phyloP scores from a whole-genome alignment of 2,113 vertebrate genomes.

The Burhinus bistriatus region DNA sequence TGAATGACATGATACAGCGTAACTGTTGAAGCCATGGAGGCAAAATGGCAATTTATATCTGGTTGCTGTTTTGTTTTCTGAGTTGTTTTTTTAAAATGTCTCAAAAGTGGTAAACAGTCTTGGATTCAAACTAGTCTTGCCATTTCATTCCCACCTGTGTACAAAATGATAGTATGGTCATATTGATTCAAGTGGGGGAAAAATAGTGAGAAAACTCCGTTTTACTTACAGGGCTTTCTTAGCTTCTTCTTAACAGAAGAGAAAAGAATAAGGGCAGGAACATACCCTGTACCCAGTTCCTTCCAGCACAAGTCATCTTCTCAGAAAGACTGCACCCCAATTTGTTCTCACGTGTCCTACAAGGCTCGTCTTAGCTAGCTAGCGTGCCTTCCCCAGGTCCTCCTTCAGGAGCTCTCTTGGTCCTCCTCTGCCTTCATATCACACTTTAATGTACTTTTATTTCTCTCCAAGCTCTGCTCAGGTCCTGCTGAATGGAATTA shows the following conservation, averaged over 20 bases:
- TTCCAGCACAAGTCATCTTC: neutral
- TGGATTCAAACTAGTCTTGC: neutral
- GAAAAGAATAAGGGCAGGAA: neutral
- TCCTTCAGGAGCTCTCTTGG: neutral
- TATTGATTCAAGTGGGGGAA: neutral
- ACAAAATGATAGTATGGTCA: too few relatives aligned
- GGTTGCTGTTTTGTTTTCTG: neutral
- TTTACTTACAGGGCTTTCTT: neutral
- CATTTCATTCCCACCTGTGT: neutral
- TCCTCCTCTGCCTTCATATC: neutral
- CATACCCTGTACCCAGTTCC: neutral
- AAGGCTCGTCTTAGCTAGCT: neutral
- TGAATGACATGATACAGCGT: neutral
- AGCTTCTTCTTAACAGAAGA: neutral
- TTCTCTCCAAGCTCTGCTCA: neutral
- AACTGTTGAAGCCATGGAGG: neutral
- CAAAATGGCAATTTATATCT: neutral
- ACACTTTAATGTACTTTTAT: neutral
- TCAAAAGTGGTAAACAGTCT: neutral
- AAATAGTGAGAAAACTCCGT: neutral
- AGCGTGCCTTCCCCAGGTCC: rapidly evolving
- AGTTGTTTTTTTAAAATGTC: neutral
- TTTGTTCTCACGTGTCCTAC: neutral
- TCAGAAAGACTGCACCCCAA: neutral
- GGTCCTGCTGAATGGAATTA: neutral